Base-by-base conservation (phyloP, 2,113 vertebrate species). In the Parus major region DNA sequence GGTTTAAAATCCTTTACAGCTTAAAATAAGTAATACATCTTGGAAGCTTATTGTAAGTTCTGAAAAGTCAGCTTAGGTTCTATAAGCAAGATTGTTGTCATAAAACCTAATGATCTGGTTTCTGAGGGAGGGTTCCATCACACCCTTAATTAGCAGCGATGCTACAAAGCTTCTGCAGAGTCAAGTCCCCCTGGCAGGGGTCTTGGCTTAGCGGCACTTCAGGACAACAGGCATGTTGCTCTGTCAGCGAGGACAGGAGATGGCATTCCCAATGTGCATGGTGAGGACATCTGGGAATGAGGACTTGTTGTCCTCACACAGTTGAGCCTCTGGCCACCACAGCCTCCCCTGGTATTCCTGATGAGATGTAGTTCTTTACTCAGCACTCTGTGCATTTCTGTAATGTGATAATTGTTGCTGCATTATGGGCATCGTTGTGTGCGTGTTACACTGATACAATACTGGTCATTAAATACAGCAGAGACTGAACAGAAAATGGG, bases 401-500 rank as follows among this genome's bases (percentile, higher is more conserved):
- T 57, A 59, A 55, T 3, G 46, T 50, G 70, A 70, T 72, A 39
- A 35, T 88, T 76, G 88, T 94, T 82, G 24, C 24, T 93, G 79
- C 86, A 44, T 96, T 92, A 69, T 42, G 56, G 95, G 39, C 77
- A 52, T 49, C 0, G 3, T 61, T 4, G 23, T 53, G 88, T 12
- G 3, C 1, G 20, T n/a, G 56, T 89, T 77, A 86, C 80, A 60
- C 59, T 55, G 63, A 53, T 44, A 80, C 79, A 82, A 82, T 52
- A 9, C 31, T 68, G 86, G 87, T 90, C 77, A 64, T 85, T 82
- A 94, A 88, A 88, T 71, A 83, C 75, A 92, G 78, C 66, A 87
- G 77, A 97, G 76, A 89, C 80, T 80, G 63, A 90, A 92, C 63
- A 87, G 94, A 90, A 96, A 91, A 88, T 16, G 35, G 63, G 94